Base-by-base conservation (phyloP, 1,140 invertebrate species). In the Cataglyphis hispanica region DNA sequence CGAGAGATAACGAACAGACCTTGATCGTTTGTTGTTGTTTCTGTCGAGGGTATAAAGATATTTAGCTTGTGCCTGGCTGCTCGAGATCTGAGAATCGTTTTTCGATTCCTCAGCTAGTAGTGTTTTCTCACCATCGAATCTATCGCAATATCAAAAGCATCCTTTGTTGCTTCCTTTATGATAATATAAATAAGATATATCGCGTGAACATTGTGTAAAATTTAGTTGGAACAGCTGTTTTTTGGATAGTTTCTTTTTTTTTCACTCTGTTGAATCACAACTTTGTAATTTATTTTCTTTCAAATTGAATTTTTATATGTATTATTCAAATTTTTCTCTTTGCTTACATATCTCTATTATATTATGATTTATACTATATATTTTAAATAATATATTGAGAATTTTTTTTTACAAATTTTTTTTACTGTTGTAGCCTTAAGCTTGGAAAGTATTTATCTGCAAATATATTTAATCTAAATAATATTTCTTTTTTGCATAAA, bases 21-120 rank as follows among this genome's bases (percentile, higher is more conserved):
- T 34, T 31, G 72, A 77, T 84, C 81, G 37, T 77, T 16, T 31
- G 40, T 76, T 76, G 72, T 84, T 84, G 72, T 77, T 84, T 77
- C 46, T 40, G n/a, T 58, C n/a, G 80, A 8, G 25, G 6, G 16
- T 66, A 3, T 40, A 84, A 77, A 84, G 72, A 13, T 64, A 76
- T 64, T 81, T 72, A 53, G 66, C 25, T 43, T 31, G 53, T 60
- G 8, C 25, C 7, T 67, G 58, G 27, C 8, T 25, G 31, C 31
- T 50, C 61, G 37, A 10, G 25, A 8, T 22, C 56, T 13, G 78
- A 50, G 22, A 10, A 72, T 81, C 69, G 53, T 19, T 4, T 19
- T 4, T 69, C 40, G 25, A 13, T 61, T 53, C 67, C 50, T 63
- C 81, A 37, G 31, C 37, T 27, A 16, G 10, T 77, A 60, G 43